These are phyloP conservation scores for Linepithema humile DNA, from an alignment of 1,140 invertebrate species.

Conservation along the genomic window DNA sequence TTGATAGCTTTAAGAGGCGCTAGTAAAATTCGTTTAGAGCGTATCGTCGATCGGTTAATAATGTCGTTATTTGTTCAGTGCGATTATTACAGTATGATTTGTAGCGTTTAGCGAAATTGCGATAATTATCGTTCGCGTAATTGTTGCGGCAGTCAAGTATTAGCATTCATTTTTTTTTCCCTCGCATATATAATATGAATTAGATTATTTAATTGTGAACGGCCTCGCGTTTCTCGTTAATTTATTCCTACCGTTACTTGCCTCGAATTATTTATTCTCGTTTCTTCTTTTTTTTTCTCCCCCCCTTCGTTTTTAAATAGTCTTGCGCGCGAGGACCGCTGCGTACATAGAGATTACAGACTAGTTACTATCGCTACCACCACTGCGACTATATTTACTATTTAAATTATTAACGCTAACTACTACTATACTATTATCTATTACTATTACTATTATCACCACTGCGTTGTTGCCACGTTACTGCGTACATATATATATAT, in stretches of 20 bases:
- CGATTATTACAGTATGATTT: constrained; percentile 54
- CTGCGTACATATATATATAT: constrained; percentile 57
- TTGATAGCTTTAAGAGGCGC: constrained; percentile 65
- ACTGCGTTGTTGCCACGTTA: constrained; percentile 54
- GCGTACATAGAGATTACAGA: constrained; percentile 47
- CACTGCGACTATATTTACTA: constrained; percentile 67
- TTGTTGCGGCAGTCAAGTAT: constrained; percentile 8
- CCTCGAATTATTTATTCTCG: constrained; percentile 68
- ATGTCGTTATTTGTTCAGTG: constrained; percentile 65
- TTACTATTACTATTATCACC: constrained; percentile 61
- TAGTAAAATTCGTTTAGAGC: constrained; percentile 60
- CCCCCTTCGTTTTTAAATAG: constrained; percentile 34
- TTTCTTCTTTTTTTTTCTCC: constrained; percentile 16
- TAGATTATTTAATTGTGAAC: constrained; percentile 56
- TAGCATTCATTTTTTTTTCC: constrained; percentile 59
- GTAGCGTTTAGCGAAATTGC: constrained; percentile 46
- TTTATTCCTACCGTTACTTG: constrained; percentile 64
- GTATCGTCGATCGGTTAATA: constrained; percentile 29
- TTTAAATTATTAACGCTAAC: constrained; percentile 59
- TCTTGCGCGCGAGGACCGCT: constrained; percentile 3
- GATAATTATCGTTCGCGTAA: constrained; percentile 41
- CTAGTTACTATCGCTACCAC: constrained; percentile 62
- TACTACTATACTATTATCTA: constrained; percentile 49
- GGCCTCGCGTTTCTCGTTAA: constrained; percentile 53
- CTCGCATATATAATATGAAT: constrained; percentile 42